A percentile compares a stretch with the other conserved stretches of the same genome.
Evolutionary conservation across 2,888 invertebrate species (phyloP).

Genomic region (Steinernema scapterisci): DNA sequence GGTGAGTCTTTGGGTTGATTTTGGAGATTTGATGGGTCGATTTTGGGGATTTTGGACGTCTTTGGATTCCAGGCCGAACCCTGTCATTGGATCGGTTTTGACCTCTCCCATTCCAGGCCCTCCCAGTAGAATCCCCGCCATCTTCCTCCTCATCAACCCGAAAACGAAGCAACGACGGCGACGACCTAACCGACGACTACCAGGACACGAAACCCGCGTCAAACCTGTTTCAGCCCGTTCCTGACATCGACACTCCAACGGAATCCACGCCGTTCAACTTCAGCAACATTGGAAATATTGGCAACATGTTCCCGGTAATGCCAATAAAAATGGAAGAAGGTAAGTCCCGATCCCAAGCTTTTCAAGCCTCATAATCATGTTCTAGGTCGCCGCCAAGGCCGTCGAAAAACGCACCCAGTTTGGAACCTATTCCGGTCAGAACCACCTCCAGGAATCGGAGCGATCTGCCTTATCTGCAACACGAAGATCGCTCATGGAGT

Average conservation of each 20-base stretch:
- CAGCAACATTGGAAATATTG: background rate
- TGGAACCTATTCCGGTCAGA: conserved; percentile 14
- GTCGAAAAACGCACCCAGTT: conserved; percentile 15
- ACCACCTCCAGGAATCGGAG: background rate
- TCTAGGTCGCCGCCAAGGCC: conserved; percentile 22
- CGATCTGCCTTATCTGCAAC: conserved; percentile 14
- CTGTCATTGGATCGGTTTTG: too few relatives aligned
- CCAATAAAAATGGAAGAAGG: too few relatives aligned
- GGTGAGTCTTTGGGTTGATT: background rate
- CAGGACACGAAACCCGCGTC: background rate
- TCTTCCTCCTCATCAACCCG: background rate
- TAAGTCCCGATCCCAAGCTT: background rate
- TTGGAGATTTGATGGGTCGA: background rate
- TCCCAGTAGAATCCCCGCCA: background rate
- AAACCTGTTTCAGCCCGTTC: background rate
- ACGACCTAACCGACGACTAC: background rate
- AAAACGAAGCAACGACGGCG: conserved; percentile 8
- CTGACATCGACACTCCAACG: background rate
- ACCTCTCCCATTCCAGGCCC: too few relatives aligned
- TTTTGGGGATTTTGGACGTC: too few relatives aligned
- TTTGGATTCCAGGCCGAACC: too few relatives aligned
- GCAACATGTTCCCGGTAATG: background rate
- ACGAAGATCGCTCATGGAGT: conserved; percentile 10
- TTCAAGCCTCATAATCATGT: background rate
- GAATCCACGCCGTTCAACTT: background rate